Conservation (phyloP, 1,140 invertebrate species). For the Neodiprion virginianus region DNA sequence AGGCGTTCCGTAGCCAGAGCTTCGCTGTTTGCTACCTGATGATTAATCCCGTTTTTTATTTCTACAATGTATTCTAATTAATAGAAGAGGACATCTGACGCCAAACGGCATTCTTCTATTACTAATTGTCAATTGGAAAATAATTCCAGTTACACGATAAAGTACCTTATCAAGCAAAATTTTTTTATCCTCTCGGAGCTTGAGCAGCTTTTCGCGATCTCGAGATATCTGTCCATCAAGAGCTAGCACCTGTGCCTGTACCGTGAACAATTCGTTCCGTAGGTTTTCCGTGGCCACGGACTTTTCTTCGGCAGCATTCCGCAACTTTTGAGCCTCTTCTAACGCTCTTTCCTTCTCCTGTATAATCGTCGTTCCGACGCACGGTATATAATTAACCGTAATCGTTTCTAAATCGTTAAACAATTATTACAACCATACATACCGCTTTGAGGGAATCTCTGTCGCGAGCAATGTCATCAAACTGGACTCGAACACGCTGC, state of each 20-base stretch:
- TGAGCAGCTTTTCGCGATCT: conserved; percentile 55
- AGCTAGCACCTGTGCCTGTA: conserved; percentile 39
- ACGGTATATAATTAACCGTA: no score
- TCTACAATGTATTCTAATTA: neutral
- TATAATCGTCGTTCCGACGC: conserved; percentile 17
- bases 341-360: conserved; percentile 62
- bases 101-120: neutral
- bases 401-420: no score
- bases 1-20: conserved; percentile 33
- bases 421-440: conserved; percentile 7
- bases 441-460: conserved; percentile 49
- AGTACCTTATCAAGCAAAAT: conserved; percentile 56
- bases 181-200: conserved; percentile 55
- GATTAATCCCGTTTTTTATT: neutral
- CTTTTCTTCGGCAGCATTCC: conserved; percentile 48
- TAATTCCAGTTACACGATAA: conserved; percentile 11
- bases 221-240: conserved; percentile 49
- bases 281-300: conserved; percentile 52
- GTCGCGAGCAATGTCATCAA: conserved; percentile 51
- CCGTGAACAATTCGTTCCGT: conserved; percentile 46
- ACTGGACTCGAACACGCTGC: conserved; percentile 58
- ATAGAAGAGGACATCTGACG: neutral
- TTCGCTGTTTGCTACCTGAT: conserved; percentile 42
- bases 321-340: conserved; percentile 50
- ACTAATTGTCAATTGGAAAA: neutral